Base-by-base conservation (phyloP, 2,797 vertebrate species). In the Miichthys miiuy region DNA sequence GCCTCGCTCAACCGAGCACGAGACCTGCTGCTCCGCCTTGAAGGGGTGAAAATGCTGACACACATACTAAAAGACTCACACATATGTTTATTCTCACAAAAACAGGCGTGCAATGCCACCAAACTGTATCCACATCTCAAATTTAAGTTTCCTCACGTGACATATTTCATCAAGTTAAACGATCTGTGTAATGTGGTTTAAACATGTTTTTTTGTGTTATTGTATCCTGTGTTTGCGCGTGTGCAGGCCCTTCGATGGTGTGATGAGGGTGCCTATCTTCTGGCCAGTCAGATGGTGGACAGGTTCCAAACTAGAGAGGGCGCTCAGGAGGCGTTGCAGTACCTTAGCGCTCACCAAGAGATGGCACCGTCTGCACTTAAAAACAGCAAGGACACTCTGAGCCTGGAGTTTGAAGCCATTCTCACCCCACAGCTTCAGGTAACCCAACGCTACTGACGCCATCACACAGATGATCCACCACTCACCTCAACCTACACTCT, bases 281-380 rank as follows among this genome's bases (percentile, higher is more conserved):
- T 99, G 6, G 97, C 97, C 25, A 98, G 96, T 92, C 98, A 98
- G 93, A 96, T 96, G 89, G 93, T 96, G 84, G 96, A 97, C 70
- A 97, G 95, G 87, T 98, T 97, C 92, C 97, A 98, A 85, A 97
- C 97, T 16, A 95, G 95, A 86, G 97, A 98, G 75, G 97, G 97
- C 0, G 97, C 96, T 67, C 96, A 97, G 89, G 96, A 95, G 80
- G 96, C 97, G 0, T 91, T 99, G 86, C 95, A 94, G 64, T 96
- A 96, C 82, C 96, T 98, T 0, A 93, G 96, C 76, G 95, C 69
- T 48, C 97, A 98, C 88, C 94, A 97, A 79, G 96, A 98, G 93
- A 95, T 89, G 91, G 95, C 95, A 68, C 92, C 95, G 0, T 82
- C 92, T 0, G 94, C 95, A 65, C 89, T 97, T 73, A 96, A 91